A percentile compares a stretch with the other conserved stretches of the same genome.
Evolutionary conservation across 2,797 vertebrate genomes (phyloP).

Genomic region (Salmo trutta): DNA sequence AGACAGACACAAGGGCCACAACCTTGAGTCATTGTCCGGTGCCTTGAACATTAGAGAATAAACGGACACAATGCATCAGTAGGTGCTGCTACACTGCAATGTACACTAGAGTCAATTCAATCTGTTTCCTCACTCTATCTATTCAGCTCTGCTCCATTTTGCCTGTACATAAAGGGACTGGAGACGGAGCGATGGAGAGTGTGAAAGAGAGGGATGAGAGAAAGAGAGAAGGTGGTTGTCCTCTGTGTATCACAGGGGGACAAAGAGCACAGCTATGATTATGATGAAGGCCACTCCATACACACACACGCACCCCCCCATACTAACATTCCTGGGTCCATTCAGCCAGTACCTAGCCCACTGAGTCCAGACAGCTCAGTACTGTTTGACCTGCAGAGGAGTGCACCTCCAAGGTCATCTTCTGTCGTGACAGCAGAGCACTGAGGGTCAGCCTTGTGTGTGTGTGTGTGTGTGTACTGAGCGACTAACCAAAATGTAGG

Average conservation of each 20-base stretch:
- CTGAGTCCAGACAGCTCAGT: slow-evolving; percentile 49
- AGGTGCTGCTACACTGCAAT: slow-evolving; percentile 1
- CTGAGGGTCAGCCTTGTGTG: slow-evolving; percentile 17
- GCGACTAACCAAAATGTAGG: no score
- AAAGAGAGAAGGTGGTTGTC: neutral
- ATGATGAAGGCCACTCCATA: neutral
- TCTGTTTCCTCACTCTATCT: slow-evolving; percentile 19
- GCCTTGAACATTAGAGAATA: neutral
- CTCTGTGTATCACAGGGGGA: neutral
- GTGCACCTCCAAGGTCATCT: slow-evolving; percentile 59
- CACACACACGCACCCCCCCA: neutral
- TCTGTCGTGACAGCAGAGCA: slow-evolving; percentile 39
- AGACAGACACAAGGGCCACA: slow-evolving; percentile 22
- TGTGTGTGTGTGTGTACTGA: no score
- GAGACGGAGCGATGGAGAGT: neutral
- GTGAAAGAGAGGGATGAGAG: neutral
- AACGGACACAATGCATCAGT: slow-evolving; percentile 44
- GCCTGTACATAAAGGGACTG: neutral
- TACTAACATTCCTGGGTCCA: neutral
- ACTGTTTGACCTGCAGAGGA: slow-evolving; percentile 45
- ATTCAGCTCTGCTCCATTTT: slow-evolving; percentile 50
- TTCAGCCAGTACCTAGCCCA: neutral
- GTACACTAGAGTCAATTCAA: slow-evolving; percentile 26
- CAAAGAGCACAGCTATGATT: neutral
- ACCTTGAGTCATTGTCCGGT: slow-evolving; percentile 23